A percentile compares a stretch with the other conserved stretches of the same genome.
Conservation (phyloP, 2,888 invertebrate genomes). For the Pediacus dermestoides region DNA sequence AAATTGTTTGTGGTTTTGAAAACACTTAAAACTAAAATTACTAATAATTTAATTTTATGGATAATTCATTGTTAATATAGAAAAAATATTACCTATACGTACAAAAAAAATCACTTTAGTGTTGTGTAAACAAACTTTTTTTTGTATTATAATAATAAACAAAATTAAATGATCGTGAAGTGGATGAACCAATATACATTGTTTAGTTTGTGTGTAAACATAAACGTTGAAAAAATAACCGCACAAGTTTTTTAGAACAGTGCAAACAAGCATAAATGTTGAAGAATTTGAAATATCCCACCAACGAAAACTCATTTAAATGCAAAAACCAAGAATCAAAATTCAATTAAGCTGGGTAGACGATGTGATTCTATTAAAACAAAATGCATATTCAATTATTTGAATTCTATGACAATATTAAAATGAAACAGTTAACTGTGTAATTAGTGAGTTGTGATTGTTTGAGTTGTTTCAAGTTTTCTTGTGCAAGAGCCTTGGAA, state of each 20-base stretch:
- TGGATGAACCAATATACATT: conserved; percentile 7
- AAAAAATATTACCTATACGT: too few species aligned
- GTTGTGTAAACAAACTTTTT: too few species aligned
- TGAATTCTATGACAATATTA: conserved; percentile 1
- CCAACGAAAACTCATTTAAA: conserved; percentile 2
- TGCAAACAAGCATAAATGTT: too few species aligned
- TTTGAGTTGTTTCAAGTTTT: conserved; percentile 5
- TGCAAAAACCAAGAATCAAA: conserved; percentile 10
- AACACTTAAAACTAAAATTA: too few species aligned
- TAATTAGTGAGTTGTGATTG: conserved; percentile 7
- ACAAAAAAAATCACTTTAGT: too few species aligned
- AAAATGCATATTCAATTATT: conserved; percentile 8
- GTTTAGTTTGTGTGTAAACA: conserved; percentile 15
- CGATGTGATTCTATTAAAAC: conserved; percentile 7
- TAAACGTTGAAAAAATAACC: too few species aligned
- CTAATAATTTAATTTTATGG: too few species aligned
- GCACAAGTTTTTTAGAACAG: too few species aligned
- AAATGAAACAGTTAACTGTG: conserved; percentile 5
- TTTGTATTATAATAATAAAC: too few species aligned
- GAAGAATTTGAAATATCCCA: not conserved
- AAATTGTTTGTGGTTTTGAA: too few species aligned
- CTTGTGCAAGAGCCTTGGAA: not conserved
- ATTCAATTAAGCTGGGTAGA: conserved; percentile 7
- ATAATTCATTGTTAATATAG: too few species aligned
- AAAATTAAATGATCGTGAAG: too few species aligned